phyloP scores from a whole-genome alignment of 2,113 vertebrate species.

The Megaceryle torquata region DNA sequence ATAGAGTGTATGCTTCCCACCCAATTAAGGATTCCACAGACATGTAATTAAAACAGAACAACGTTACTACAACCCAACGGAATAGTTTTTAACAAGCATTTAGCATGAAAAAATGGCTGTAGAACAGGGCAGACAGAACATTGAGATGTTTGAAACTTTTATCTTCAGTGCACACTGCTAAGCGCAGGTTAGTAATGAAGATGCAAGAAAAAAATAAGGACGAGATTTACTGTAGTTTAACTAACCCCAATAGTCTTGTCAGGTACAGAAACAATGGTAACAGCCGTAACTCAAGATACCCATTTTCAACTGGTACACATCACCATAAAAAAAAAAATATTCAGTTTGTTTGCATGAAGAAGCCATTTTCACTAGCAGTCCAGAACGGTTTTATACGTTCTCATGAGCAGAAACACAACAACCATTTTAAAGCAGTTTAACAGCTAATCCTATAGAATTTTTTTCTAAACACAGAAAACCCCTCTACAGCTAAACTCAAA shows the following conservation, averaged over 20 bases:
- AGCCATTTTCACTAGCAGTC: neutral
- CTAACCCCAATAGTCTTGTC: neutral
- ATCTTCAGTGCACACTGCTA: neutral
- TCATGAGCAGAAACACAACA: neutral
- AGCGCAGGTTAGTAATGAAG: neutral
- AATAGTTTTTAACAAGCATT: neutral
- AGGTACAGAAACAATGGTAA: accelerated
- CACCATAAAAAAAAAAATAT: neutral
- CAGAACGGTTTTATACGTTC: neutral
- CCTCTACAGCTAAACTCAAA: neutral
- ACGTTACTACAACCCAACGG: neutral
- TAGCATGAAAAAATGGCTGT: neutral
- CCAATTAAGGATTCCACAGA: neutral
- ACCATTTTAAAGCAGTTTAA: neutral
- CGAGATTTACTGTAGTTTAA: neutral
- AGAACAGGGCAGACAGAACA: neutral
- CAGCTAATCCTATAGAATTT: neutral
- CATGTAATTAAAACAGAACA: neutral
- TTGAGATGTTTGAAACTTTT: neutral
- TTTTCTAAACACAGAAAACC: neutral
- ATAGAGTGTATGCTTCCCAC: neutral
- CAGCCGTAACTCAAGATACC: neutral
- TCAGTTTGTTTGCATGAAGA: neutral
- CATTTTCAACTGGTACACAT: neutral
- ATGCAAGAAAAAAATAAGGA: neutral